A percentile compares a stretch with the other conserved stretches of the same genome.
These are phyloP conservation scores for Jacana jacana DNA, from an alignment of 2,113 vertebrate genomes.

Conservation along the genomic window DNA sequence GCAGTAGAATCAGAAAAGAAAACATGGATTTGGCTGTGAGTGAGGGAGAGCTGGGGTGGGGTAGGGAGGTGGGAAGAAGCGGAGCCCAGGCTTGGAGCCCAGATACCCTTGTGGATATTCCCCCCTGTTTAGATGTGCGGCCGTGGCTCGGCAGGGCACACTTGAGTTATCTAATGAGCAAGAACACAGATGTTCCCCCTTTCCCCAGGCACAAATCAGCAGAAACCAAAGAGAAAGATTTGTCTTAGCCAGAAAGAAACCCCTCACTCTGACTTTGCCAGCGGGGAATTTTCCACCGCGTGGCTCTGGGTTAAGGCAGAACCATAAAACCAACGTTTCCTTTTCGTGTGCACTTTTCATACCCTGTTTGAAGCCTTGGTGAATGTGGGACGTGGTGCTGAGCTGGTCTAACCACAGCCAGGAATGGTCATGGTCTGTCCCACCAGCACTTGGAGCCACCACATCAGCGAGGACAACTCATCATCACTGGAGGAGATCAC, in stretches of 20 bases:
- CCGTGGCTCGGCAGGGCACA: constrained; percentile 34
- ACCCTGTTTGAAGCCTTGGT: neutral
- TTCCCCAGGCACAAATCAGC: constrained; percentile 29
- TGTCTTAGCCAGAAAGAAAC: constrained; percentile 45
- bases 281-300: constrained; percentile 19
- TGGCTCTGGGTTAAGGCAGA: neutral
- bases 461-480: neutral
- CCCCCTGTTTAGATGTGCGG: constrained; percentile 8
- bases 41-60: neutral
- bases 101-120: constrained; percentile 36
- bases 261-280: neutral
- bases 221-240: constrained; percentile 38
- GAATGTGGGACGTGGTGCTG: neutral
- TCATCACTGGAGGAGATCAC: neutral
- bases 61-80: neutral
- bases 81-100: neutral
- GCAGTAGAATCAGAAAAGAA: neutral
- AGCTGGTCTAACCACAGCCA: neutral
- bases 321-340: neutral
- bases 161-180: constrained; percentile 54
- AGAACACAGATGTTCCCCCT: constrained; percentile 60
- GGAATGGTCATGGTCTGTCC: neutral
- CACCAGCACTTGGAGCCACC: neutral
- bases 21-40: neutral
- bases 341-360: neutral